Percentiles rank a stretch among this genome's conserved stretches.
These are phyloP conservation scores for Fulmarus glacialis DNA, from an alignment of 2,113 vertebrate genomes.

Conservation along the genomic window DNA sequence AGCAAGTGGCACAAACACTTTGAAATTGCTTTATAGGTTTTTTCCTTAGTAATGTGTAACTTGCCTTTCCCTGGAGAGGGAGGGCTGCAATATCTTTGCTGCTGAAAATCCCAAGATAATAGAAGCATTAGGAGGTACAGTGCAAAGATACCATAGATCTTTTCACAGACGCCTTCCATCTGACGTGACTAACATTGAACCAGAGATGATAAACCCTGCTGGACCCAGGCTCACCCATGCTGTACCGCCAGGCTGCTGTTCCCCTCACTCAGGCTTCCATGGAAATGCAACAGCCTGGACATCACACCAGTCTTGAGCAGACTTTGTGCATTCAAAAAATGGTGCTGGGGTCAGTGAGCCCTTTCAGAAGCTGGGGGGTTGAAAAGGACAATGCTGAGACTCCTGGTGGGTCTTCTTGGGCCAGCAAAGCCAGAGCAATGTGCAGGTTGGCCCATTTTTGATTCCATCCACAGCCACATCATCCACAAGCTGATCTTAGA, in stretches of 20 bases:
- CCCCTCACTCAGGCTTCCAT: background rate
- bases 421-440: background rate
- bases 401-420: background rate
- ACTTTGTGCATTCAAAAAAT: accelerated
- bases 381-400: background rate
- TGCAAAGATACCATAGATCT: background rate
- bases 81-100: background rate
- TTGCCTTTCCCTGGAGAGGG: background rate
- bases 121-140: background rate
- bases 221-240: background rate
- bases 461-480: background rate
- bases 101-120: background rate
- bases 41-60: background rate
- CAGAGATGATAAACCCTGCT: background rate
- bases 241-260: background rate
- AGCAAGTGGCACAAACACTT: background rate
- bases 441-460: background rate
- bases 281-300: background rate
- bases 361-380: background rate
- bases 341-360: background rate
- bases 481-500: background rate
- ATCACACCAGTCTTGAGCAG: accelerated
- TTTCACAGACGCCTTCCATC: background rate
- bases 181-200: background rate
- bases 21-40: background rate